phyloP scores from a whole-genome alignment of 2,797 vertebrate genomes.

The Phrynocephalus guinanensis region DNA sequence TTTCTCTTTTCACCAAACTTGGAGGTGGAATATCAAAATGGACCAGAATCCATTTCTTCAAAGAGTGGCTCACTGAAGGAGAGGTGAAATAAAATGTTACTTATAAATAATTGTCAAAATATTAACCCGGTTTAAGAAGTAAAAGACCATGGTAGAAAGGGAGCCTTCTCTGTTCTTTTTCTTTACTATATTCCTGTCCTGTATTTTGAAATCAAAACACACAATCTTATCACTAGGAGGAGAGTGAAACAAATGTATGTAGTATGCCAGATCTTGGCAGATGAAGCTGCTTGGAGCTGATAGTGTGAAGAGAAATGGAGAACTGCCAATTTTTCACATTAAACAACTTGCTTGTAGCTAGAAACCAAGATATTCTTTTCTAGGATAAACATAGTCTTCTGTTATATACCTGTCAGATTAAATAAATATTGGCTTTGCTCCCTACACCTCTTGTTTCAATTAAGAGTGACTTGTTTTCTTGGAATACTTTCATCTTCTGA shows the following conservation, averaged over 20 bases:
- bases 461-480: constrained; percentile 12
- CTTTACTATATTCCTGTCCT: neutral
- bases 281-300: neutral
- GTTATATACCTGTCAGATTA: constrained; percentile 30
- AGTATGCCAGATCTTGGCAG: neutral
- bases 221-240: neutral
- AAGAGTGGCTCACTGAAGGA: neutral
- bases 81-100: neutral
- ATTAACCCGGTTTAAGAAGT: neutral
- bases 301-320: constrained; percentile 7
- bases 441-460: neutral
- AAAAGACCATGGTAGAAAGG: neutral
- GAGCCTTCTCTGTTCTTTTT: neutral
- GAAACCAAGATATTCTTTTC: constrained; percentile 3
- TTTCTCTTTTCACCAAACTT: too few species aligned
- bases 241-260: neutral
- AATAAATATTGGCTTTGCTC: constrained; percentile 20
- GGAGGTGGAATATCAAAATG: too few species aligned
- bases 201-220: neutral
- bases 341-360: constrained; percentile 29
- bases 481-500: constrained; percentile 19
- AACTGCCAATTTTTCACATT: constrained; percentile 4
- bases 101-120: neutral
- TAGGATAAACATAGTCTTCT: constrained; percentile 30
- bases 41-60: too few species aligned